Evolutionary conservation across 2,797 vertebrate genomes (phyloP), one percentile per base, ranked within the genome.

Genomic region (Notolepis coatsorum): DNA sequence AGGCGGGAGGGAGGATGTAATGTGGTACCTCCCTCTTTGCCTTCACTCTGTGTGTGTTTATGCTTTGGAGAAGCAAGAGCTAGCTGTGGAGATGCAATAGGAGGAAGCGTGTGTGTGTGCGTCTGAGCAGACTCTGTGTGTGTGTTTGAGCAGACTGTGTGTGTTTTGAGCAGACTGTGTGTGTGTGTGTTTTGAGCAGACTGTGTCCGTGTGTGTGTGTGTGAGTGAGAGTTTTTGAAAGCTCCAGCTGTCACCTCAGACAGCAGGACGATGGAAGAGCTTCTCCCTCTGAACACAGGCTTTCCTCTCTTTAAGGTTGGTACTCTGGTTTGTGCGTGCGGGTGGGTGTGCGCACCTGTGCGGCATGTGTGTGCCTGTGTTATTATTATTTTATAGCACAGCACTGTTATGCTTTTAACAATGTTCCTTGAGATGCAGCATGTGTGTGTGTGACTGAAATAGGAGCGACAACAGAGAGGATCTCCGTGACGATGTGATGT

Each of bases 231-330:
- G 31, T 55, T 18, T 45, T 43, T n/a, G 63, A 37, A 45, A 61
- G 65, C 66, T 70, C 68, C 70, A 71, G 79, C 46, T 63, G 61
- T 78, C 52, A 57, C 37, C 35, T 66, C 57, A 25, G 60, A 35
- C 58, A 52, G 33, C 47, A n/a, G n/a, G n/a, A 37, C 39, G 61
- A 74, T 79, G 72, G 72, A 74, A 56, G 51, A 67, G 53, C 65
- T 53, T 24, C 55, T 62, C 59, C 55, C 42, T 55, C 61, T 59
- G 50, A 50, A 28, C 82, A 69, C 62, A 68, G 74, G 27, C 61
- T 72, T 39, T 33, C 51, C 74, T 72, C 56, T 28, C 50, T 53
- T 46, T 67, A 67, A 87, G 88, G 85, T 87, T 64, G 62, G 80
- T 68, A 23, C 33, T 59, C 9, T 51, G 17, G 20, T 7, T 13